Conservation (phyloP, 2,113 vertebrate genomes). For the Leuciscus idus region DNA sequence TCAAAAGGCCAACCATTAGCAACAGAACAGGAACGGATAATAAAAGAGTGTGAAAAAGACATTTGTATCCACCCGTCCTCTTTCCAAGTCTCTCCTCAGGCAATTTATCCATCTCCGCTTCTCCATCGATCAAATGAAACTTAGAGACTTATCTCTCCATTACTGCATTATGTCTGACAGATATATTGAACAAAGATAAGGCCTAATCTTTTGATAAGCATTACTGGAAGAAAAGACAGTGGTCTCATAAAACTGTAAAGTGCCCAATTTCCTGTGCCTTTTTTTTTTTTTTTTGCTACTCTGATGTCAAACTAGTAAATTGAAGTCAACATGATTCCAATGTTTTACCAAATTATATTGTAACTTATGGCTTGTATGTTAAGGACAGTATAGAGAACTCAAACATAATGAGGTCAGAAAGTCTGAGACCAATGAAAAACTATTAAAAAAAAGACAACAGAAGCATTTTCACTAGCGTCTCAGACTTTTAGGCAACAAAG, state of each 20-base stretch:
- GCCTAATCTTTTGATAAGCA: conserved; percentile 12
- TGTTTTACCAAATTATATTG: background rate
- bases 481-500: background rate
- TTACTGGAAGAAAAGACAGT: background rate
- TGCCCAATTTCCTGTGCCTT: background rate
- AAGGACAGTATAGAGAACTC: background rate
- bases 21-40: background rate
- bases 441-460: background rate
- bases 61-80: background rate
- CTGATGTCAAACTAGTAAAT: background rate
- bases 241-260: background rate
- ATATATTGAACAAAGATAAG: background rate
- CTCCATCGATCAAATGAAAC: conserved; percentile 1
- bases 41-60: background rate
- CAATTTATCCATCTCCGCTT: background rate
- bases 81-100: background rate
- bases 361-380: background rate
- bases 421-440: background rate
- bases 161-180: conserved; percentile 14
- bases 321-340: background rate
- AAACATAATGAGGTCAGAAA: background rate
- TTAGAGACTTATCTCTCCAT: background rate
- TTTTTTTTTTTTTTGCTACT: too few species aligned
- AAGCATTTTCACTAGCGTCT: background rate
- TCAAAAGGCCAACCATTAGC: conserved; percentile 13